Evolutionary conservation across 2,888 invertebrate genomes (phyloP), one percentile per base, ranked within the genome.

Genomic region (Eupithecia centaureata): DNA sequence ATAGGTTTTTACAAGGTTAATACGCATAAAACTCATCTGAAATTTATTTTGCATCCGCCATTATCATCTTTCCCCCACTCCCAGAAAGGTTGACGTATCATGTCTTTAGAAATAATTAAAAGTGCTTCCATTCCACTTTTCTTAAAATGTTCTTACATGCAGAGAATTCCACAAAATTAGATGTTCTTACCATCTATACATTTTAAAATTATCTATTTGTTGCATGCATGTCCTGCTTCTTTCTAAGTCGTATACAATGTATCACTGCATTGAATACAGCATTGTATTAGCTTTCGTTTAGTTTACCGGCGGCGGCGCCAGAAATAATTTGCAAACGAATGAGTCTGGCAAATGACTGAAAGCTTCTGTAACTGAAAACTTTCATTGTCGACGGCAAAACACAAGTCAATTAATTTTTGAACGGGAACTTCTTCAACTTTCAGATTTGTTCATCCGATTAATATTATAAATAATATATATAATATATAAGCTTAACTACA

Each of bases 201-300:
- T n/a, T 38, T 38, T 5, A 1, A 38, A 38, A 38, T 7, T 33
- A 25, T 7, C 22, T 22, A 15, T 52, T 13, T 33, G 52, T 56
- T 32, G 22, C 33, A 22, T 13, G 32, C 32, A 25, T 52, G 15
- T 42, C 52, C 18, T 28, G 32, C 38, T 42, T 22, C n/a, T 58
- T 59, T 54, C 13, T 27, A 8, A 32, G 15, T 58, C 56, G 7
- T 65, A 13, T 56, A 47, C 27, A 60, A 62, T 28, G 22, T 32
- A n/a, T 65, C 32, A 81, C 74, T 79, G 78, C 77, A 81, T 78
- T 71, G 74, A 77, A 78, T 76, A 72, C 52, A 61, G 75, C 74
- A 77, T 78, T 73, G 78, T 80, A 81, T 85, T 82, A 77, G 80
- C 79, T 82, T 81, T 80, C 76, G 28, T 64, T 68, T 65, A 63